Conservation (phyloP, 2,797 vertebrate genomes). For the Clarias pachynema region DNA sequence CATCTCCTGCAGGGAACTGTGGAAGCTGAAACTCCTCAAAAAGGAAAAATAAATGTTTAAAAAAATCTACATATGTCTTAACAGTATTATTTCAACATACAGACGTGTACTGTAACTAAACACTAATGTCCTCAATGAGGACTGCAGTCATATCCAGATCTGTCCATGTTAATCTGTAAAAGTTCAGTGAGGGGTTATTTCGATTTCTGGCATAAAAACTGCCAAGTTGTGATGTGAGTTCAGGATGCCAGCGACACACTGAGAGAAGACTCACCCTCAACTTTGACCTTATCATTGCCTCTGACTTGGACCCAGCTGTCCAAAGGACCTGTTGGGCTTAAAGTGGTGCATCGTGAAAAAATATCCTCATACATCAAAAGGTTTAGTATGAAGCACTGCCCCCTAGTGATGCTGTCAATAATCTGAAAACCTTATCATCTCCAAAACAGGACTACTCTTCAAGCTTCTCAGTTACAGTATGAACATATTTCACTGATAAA, state of each 20-base stretch:
- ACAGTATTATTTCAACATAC: not conserved
- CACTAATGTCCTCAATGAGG: not conserved
- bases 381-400: constrained; percentile 53
- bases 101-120: not conserved
- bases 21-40: constrained; percentile 2
- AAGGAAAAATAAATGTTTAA: not conserved
- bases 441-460: not conserved
- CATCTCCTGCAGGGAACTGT: not conserved
- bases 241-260: constrained; percentile 46
- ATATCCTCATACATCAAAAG: constrained; percentile 15
- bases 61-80: not conserved
- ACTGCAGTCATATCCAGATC: not conserved
- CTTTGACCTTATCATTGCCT: constrained; percentile 62
- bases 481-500: not conserved
- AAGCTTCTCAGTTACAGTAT: constrained; percentile 11
- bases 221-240: constrained; percentile 32
- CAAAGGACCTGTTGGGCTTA: constrained; percentile 42
- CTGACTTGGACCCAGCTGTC: constrained; percentile 48
- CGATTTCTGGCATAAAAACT: constrained; percentile 4
- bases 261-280: constrained; percentile 28
- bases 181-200: not conserved
- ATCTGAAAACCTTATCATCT: not conserved
- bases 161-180: not conserved
- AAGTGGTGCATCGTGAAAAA: constrained; percentile 31
- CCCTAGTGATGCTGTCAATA: constrained; percentile 49